These are phyloP conservation scores for Scaptodrosophila latifasciaeformis DNA, from an alignment of 2,888 invertebrate species.

Conservation along the genomic window DNA sequence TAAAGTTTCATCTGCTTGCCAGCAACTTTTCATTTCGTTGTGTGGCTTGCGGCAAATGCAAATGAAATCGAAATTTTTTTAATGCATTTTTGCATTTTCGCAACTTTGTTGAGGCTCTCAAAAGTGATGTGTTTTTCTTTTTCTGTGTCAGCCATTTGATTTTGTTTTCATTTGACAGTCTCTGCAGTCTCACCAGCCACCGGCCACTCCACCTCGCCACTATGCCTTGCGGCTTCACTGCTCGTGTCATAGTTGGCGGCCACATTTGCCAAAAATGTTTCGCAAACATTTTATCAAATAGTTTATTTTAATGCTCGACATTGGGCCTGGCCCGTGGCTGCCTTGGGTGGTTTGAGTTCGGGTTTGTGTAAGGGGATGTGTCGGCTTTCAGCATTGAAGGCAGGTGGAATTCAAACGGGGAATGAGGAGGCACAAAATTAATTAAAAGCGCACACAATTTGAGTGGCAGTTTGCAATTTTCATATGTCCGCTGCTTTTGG, in stretches of 20 bases:
- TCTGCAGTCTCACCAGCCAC: background rate
- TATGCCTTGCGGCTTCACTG: too few relatives aligned
- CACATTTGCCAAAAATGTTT: slow-evolving; percentile 43
- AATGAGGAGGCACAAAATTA: too few relatives aligned
- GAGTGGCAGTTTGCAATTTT: slow-evolving; percentile 7
- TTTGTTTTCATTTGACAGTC: slow-evolving; percentile 5
- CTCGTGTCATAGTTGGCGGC: slow-evolving; percentile 58
- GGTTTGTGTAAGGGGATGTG: too few relatives aligned
- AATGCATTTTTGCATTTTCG: too few relatives aligned
- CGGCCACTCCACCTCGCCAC: background rate
- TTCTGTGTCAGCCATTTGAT: too few relatives aligned
- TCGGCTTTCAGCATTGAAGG: too few relatives aligned
- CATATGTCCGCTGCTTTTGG: slow-evolving; percentile 1
- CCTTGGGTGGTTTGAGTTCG: too few relatives aligned
- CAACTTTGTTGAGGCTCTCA: slow-evolving; percentile 18
- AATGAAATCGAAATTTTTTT: slow-evolving; percentile 65
- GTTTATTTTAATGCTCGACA: slow-evolving; percentile 23
- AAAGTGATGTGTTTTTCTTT: background rate
- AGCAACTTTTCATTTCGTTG: background rate
- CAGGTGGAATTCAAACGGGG: too few relatives aligned
- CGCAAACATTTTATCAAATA: slow-evolving; percentile 45
- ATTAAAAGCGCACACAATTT: background rate
- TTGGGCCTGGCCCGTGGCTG: slow-evolving; percentile 26
- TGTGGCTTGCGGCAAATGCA: slow-evolving; percentile 4
- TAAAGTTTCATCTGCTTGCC: background rate